Conservation (phyloP, 35 echinoderm and acorn worm species). For the Ophioderma brevispina region DNA sequence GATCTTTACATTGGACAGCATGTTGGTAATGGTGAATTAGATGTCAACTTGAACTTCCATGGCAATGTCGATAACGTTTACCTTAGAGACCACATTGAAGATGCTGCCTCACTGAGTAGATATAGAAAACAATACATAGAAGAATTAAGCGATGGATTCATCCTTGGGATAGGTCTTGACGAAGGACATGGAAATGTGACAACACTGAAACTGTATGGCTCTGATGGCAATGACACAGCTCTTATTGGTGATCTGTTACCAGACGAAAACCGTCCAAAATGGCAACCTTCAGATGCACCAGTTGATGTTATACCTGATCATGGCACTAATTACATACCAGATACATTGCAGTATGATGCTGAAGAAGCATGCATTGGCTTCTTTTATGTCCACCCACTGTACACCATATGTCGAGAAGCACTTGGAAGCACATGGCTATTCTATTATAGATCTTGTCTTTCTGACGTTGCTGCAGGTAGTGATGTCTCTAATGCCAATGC, state of each 20-base stretch:
- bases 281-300: constrained; percentile 68
- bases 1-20: constrained; percentile 54
- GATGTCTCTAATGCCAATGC: constrained; percentile 34
- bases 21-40: not conserved
- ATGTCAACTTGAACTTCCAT: not conserved
- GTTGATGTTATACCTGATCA: constrained; percentile 31
- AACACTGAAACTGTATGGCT: not conserved
- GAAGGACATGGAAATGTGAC: constrained; percentile 53
- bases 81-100: not conserved
- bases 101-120: not conserved
- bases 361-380: constrained; percentile 5
- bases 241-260: constrained; percentile 11
- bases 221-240: not conserved
- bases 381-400: constrained; percentile 44
- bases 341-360: constrained; percentile 21
- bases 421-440: constrained; percentile 48
- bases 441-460: constrained; percentile 65
- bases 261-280: constrained; percentile 17
- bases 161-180: constrained; percentile 38
- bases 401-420: constrained; percentile 27
- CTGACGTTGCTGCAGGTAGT: constrained; percentile 56
- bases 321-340: constrained; percentile 3
- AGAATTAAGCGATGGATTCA: constrained; percentile 3
- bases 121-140: constrained; percentile 10
- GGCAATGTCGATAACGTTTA: constrained; percentile 54